Evolutionary conservation across 2,888 invertebrate genomes (phyloP).

Genomic region (Bimastos eiseni): DNA sequence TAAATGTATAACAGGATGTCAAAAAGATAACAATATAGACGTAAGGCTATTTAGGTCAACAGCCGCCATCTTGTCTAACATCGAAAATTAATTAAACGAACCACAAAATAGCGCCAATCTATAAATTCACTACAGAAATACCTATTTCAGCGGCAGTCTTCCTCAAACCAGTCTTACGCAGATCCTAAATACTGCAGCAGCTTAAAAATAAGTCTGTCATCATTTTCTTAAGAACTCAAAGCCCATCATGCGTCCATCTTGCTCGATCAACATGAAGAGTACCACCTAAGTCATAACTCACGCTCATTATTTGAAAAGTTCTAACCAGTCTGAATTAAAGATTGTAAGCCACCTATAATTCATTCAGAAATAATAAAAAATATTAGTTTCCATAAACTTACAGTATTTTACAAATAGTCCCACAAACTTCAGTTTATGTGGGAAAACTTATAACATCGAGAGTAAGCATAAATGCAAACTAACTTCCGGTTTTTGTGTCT

Average conservation of each 20-base stretch:
- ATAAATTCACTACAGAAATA: slow-evolving; percentile 6
- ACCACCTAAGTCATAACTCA: neutral
- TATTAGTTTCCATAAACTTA: neutral
- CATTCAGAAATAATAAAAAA: neutral
- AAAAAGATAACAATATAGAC: neutral
- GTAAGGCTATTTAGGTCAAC: neutral
- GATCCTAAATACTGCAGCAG: neutral
- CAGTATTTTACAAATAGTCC: neutral
- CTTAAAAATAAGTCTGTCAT: neutral
- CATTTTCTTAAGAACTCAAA: neutral
- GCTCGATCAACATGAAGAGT: neutral
- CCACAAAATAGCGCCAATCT: slow-evolving; percentile 13
- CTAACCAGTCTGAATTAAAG: slow-evolving; percentile 4
- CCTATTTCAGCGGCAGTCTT: neutral
- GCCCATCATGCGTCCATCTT: neutral
- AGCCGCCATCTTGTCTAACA: neutral
- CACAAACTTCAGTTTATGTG: neutral
- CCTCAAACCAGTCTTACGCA: slow-evolving; percentile 4
- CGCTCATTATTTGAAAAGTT: neutral
- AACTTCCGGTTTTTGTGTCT: neutral
- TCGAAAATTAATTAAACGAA: neutral
- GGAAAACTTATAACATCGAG: neutral
- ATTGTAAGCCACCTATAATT: neutral
- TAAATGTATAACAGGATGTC: neutral
- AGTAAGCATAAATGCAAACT: neutral